Base-by-base conservation (phyloP, 2,797 vertebrate species). In the Enteromius viviparus region DNA sequence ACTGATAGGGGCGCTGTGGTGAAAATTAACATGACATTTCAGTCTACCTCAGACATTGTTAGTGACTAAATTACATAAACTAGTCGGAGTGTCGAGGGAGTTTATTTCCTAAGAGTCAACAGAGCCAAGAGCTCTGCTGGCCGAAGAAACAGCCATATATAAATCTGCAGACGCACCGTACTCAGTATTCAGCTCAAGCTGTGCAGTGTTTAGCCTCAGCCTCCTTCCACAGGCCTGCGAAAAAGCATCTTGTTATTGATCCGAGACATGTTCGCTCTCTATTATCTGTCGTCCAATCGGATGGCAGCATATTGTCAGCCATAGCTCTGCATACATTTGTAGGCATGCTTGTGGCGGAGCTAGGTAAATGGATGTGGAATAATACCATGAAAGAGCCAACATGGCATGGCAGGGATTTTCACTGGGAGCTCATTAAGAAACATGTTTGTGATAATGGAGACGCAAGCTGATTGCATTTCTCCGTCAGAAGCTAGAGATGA, bases 361-460 rank as follows among this genome's bases (percentile, higher is more conserved):
- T 51, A 89, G 88, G 90, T 92, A 93, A 94, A 93, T 89, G 89
- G 91, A 92, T 92, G 91, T 91, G 92, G 94, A 95, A 94, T 93
- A 89, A 88, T 91, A 90, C 89, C 88, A 89, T 91, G 91, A 92
- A 71, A 76, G 49, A 92, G 90, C 89, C 87, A 91, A 91, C 92
- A 89, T 88, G 85, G 88, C 90, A 89, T 90, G 88, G 87, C 62
- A 49, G 76, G 74, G 90, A 91, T 90, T 93, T 93, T 92, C 86
- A 89, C 89, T 87, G 87, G 90, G 89, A 92, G 91, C 92, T 94
- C 92, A 91, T 94, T 94, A 94, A 84, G 88, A 91, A 88, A 82
- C 89, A 86, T 86, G 87, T 89, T 90, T 68, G 15, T 65, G 55
- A 76, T 82, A 89, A 90, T 89, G 77, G 75, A 82, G 83, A 85